Base-by-base conservation (phyloP, 2,888 invertebrate species). In the Erebia ligea region DNA sequence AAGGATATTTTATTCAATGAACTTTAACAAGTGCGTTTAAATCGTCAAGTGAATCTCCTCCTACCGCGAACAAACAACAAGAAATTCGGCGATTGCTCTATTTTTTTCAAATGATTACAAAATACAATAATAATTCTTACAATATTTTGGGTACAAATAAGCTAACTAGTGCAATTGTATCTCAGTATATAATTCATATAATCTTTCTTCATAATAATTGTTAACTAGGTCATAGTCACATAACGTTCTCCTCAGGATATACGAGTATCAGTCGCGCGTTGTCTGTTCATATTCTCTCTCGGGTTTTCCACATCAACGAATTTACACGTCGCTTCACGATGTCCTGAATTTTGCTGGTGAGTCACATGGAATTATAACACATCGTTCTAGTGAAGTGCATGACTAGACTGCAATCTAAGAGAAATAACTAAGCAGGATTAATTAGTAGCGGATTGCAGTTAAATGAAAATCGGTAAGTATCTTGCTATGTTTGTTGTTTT, bases 381-480 rank as follows among this genome's bases (percentile, higher is more conserved):
- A 17, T 17, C 42, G 19, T 42, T 42, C 17, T 19, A 42, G 11
- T 61, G 17, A 61, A 61, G 42, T 61, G 61, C 61, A 61, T 42
- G 61, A 61, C 40, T 61, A 17, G 40, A 61, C 42, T 61, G 61
- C 61, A 61, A 17, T 62, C 1, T 21, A 21, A 62, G 15, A 62
- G 48, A 5, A 48, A 45, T 62, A 48, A 62, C 62, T 48, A 48
- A 21, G 62, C 62, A 6, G 21, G 21, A 48, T 62, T 62, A 48
- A 62, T 62, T 48, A 59, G 40, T 40, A 40, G 59, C 40, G 40
- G 10, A 59, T 17, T 42, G 59, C 40, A 17, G 8, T 17, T 62
- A 11, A 21, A 19, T 21, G 11, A 42, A 21, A 61, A 19, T 19
- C 11, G 13, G 19, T 34, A 34, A 34, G 34, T 11, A n/a, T 40